phyloP scores from a whole-genome alignment of 2,113 vertebrate genomes.

The Pangasianodon gigas region DNA sequence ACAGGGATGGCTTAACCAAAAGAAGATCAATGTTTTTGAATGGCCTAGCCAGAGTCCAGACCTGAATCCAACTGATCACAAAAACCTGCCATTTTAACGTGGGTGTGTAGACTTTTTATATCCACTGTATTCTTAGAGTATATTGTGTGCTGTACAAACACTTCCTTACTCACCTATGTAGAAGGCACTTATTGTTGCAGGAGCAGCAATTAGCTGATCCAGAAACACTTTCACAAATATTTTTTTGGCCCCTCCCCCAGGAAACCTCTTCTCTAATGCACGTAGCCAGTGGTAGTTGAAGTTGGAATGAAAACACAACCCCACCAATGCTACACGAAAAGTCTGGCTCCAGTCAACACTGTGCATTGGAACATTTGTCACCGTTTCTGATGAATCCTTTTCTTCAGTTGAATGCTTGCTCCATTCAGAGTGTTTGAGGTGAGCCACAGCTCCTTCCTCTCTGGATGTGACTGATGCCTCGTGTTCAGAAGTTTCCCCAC shows the following conservation, averaged over 20 bases:
- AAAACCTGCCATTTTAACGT: too few relatives aligned
- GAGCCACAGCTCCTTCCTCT: background rate
- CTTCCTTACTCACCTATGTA: constrained; percentile 70
- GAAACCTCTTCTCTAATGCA: constrained; percentile 73
- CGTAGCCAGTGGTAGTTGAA: constrained; percentile 82
- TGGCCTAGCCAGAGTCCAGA: too few relatives aligned
- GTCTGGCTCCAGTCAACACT: constrained; percentile 72
- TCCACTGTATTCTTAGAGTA: background rate
- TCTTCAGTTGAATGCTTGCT: background rate
- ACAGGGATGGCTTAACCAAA: too few relatives aligned
- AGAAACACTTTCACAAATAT: constrained; percentile 73
- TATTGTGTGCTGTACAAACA: background rate
- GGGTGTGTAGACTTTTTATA: too few relatives aligned
- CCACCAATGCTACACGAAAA: constrained; percentile 71
- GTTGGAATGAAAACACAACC: constrained; percentile 79
- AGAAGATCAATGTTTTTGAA: too few relatives aligned
- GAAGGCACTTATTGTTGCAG: constrained; percentile 79
- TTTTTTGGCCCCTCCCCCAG: constrained; percentile 64
- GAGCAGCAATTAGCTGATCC: constrained; percentile 77
- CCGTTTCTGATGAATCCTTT: background rate
- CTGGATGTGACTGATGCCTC: background rate
- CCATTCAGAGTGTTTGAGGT: constrained; percentile 31
- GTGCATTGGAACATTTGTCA: background rate
- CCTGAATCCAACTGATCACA: too few relatives aligned
- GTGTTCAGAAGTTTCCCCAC: background rate